phyloP scores from a whole-genome alignment of 1,140 invertebrate genomes.

The Cotesia vestalis region DNA sequence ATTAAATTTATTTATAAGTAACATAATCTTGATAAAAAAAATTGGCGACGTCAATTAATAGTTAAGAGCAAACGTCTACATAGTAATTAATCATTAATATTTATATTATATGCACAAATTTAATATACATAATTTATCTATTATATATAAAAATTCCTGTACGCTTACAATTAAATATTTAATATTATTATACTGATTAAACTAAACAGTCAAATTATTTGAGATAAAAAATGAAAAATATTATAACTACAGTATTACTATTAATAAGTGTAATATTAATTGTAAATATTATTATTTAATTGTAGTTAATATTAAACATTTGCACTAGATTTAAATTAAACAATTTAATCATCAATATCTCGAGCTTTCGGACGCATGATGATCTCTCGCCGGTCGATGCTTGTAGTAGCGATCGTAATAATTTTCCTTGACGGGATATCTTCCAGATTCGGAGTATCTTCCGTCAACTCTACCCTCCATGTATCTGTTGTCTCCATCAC shows the following conservation, averaged over 20 bases:
- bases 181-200: no score
- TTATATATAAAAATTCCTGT: not conserved
- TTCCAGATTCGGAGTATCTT: constrained; percentile 53
- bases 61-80: constrained; percentile 34
- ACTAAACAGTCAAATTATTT: no score
- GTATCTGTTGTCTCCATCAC: constrained; percentile 47
- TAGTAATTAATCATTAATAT: not conserved
- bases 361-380: constrained; percentile 56
- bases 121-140: not conserved
- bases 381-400: constrained; percentile 60
- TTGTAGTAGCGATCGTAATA: constrained; percentile 65
- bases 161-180: no score
- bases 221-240: constrained; percentile 2
- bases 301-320: constrained; percentile 14
- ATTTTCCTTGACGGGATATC: constrained; percentile 60
- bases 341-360: constrained; percentile 56
- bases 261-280: not conserved
- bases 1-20: not conserved
- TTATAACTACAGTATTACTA: constrained; percentile 24
- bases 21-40: not conserved
- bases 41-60: constrained; percentile 24
- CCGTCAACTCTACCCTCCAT: constrained; percentile 45
- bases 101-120: no score
- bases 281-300: not conserved
- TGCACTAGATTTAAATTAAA: constrained; percentile 17